These are phyloP conservation scores for Sycobia sp. DNA, from an alignment of 1,140 invertebrate species.

Conservation along the genomic window DNA sequence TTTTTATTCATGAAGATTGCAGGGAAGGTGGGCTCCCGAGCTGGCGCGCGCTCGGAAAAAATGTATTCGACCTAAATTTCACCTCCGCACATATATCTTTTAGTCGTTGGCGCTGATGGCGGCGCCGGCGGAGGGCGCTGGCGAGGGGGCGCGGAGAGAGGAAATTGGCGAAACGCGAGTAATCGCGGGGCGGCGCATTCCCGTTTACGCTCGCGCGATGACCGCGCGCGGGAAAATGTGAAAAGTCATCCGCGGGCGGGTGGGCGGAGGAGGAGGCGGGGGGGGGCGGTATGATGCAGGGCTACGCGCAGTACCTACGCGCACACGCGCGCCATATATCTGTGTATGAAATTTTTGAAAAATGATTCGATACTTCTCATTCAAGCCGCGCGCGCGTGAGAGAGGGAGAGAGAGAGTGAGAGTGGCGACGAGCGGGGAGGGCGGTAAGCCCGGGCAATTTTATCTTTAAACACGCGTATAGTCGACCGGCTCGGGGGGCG, in stretches of 20 bases:
- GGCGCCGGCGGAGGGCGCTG: neutral
- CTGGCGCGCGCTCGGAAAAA: neutral
- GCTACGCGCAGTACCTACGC: neutral
- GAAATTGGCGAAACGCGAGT: constrained; percentile 14
- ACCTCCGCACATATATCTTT: constrained; percentile 23
- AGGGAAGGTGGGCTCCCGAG: neutral
- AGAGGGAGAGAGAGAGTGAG: too few relatives aligned
- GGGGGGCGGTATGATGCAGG: neutral
- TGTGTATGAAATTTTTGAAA: neutral
- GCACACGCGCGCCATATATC: neutral
- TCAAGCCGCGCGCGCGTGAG: constrained; percentile 7
- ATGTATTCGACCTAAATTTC: constrained; percentile 24
- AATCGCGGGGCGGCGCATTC: constrained; percentile 1
- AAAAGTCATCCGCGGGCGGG: constrained; percentile 7
- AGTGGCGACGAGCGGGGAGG: too few relatives aligned
- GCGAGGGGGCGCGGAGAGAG: neutral
- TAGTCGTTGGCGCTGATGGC: too few relatives aligned
- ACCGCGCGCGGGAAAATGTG: neutral
- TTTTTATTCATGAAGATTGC: constrained; percentile 35
- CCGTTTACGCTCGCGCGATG: neutral
- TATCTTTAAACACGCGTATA: constrained; percentile 12
- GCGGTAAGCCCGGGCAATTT: too few relatives aligned
- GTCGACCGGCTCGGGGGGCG: too few relatives aligned
- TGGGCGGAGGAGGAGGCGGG: too few relatives aligned
- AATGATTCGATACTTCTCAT: constrained; percentile 13